Percentiles rank a stretch among this genome's conserved stretches.
phyloP scores from a whole-genome alignment of 2,888 invertebrate genomes.

The Fabriciana adippe region DNA sequence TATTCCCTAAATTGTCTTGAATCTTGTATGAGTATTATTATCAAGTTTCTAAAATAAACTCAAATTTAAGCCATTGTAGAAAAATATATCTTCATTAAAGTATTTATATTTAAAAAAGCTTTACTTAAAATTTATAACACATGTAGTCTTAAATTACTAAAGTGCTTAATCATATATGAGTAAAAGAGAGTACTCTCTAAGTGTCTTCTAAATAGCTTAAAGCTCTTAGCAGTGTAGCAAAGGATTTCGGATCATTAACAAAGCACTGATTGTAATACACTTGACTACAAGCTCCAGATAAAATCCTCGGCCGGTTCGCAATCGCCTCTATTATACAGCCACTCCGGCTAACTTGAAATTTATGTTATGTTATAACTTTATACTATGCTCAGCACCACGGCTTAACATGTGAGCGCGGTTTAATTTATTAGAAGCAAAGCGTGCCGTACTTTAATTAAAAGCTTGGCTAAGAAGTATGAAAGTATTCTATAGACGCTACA shows the following conservation, averaged over 20 bases:
- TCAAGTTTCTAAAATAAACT: too few relatives aligned
- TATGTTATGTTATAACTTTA: slow-evolving; percentile 37
- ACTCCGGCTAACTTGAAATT: slow-evolving; percentile 31
- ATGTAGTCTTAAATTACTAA: too few relatives aligned
- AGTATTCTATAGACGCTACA: neutral
- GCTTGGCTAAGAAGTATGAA: slow-evolving; percentile 11
- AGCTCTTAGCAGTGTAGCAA: neutral
- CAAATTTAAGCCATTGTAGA: too few relatives aligned
- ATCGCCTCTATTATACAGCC: slow-evolving; percentile 18
- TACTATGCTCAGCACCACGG: slow-evolving; percentile 31
- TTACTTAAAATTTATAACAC: too few relatives aligned
- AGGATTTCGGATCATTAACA: slow-evolving; percentile 8
- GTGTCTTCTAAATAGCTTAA: neutral
- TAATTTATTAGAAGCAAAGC: slow-evolving; percentile 29
- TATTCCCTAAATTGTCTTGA: too few relatives aligned
- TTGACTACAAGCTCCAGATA: slow-evolving; percentile 11
- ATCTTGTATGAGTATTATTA: too few relatives aligned
- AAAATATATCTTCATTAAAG: too few relatives aligned
- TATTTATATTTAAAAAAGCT: too few relatives aligned
- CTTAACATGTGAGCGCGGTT: slow-evolving; percentile 28
- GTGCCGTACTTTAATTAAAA: slow-evolving; percentile 20
- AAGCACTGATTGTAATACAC: slow-evolving; percentile 18
- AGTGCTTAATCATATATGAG: too few relatives aligned
- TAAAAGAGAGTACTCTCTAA: too few relatives aligned
- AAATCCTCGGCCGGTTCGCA: slow-evolving; percentile 16